These are phyloP conservation scores for Caenorhabditis briggsae DNA, from an alignment of 1,140 invertebrate genomes.

Conservation along the genomic window DNA sequence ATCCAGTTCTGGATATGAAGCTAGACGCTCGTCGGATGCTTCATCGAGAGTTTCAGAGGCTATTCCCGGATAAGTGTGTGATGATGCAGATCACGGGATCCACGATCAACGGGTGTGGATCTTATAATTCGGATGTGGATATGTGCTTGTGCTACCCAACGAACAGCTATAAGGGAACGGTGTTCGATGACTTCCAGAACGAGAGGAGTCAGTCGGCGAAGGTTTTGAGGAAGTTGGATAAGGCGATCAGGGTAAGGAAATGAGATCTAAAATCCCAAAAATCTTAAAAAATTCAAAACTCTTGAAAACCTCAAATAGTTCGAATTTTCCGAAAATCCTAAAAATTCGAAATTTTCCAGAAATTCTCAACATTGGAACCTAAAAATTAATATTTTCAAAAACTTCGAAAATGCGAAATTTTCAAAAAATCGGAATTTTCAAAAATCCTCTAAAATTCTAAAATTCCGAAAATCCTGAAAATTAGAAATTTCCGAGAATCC, in stretches of 20 bases:
- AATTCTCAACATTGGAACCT: no score
- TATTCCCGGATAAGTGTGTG: slow-evolving; percentile 10
- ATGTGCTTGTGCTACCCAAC: slow-evolving; percentile 86
- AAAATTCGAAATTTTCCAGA: no score
- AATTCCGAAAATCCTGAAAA: no score
- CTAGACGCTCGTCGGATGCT: not conserved
- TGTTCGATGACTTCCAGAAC: not conserved
- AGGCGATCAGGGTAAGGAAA: not conserved
- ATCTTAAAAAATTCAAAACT: no score
- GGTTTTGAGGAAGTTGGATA: slow-evolving; percentile 80
- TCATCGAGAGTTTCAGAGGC: not conserved
- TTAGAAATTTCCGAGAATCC: no score
- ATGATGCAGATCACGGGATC: slow-evolving; percentile 84
- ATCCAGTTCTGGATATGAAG: not conserved
- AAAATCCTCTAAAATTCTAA: no score
- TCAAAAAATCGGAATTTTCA: no score
- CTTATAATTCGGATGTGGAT: slow-evolving; percentile 90
- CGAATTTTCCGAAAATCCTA: no score
- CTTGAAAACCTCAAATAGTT: no score
- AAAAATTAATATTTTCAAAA: no score
- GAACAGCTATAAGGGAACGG: not conserved
- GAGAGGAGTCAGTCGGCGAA: not conserved
- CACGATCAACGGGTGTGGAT: slow-evolving; percentile 94
- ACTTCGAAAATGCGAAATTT: no score
- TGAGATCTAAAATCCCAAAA: no score